These are phyloP conservation scores for Polyergus mexicanus DNA, from an alignment of 1,140 invertebrate genomes.

Conservation along the genomic window DNA sequence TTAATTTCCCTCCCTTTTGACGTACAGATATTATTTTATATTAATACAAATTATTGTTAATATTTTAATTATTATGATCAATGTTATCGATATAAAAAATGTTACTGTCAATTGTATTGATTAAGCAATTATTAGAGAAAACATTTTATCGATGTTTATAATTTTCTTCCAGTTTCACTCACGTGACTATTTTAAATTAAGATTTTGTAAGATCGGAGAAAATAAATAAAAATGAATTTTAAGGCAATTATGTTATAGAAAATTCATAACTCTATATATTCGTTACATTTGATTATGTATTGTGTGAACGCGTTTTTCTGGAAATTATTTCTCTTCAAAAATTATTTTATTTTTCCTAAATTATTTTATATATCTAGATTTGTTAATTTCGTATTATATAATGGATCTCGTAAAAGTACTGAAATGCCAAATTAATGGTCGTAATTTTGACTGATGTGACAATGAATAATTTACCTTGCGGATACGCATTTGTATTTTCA, in stretches of 20 bases:
- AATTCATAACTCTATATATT: neutral
- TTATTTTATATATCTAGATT: neutral
- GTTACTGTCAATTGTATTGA: neutral
- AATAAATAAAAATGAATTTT: neutral
- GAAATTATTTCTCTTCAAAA: neutral
- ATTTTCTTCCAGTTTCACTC: neutral
- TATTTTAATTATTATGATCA: neutral
- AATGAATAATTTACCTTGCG: slow-evolving; percentile 7
- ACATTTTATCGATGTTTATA: neutral
- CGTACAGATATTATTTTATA: neutral
- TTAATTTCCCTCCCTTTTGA: neutral
- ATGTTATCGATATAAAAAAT: neutral
- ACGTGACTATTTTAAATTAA: neutral
- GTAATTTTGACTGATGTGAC: slow-evolving; percentile 6
- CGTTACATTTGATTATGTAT: neutral
- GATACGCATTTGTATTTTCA: slow-evolving; percentile 5
- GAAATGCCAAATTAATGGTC: neutral
- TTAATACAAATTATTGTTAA: slow-evolving; percentile 7
- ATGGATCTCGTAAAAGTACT: slow-evolving; percentile 1
- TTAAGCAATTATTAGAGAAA: neutral
- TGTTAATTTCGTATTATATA: neutral
- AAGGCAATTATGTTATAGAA: neutral
- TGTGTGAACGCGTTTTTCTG: neutral
- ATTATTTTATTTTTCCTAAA: neutral
- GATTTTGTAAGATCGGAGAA: neutral